Percentiles rank a stretch among this genome's conserved stretches.
phyloP scores from a whole-genome alignment of 2,113 vertebrate species.

The Ictalurus furcatus region DNA sequence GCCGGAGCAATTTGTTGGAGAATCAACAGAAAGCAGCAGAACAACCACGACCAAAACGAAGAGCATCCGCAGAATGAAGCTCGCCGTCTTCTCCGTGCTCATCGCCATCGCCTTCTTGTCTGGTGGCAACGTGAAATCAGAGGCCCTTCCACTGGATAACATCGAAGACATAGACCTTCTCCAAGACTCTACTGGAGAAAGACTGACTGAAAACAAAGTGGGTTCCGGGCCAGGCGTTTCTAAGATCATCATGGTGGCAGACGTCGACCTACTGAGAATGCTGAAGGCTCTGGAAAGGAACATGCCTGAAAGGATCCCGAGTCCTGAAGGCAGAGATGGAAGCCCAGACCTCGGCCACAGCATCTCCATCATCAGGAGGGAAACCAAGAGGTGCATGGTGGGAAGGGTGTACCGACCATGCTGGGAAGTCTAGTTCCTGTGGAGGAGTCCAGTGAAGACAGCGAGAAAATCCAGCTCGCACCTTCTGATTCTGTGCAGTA shows the following conservation, averaged over 20 bases:
- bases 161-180: constrained; percentile 61
- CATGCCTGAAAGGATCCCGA: constrained; percentile 56
- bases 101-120: constrained; percentile 63
- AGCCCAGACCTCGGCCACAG: constrained; percentile 53
- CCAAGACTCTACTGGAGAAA: constrained; percentile 62
- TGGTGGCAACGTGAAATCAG: constrained; percentile 48
- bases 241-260: constrained; percentile 65
- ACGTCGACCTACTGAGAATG: constrained; percentile 63
- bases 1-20: constrained; percentile 48
- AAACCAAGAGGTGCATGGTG: constrained; percentile 80
- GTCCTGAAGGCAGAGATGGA: constrained; percentile 53
- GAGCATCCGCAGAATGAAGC: constrained; percentile 66
- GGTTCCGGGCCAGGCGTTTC: constrained; percentile 39
- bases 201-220: constrained; percentile 45
- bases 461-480: background rate
- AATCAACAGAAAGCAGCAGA: constrained; percentile 39
- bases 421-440: constrained; percentile 70
- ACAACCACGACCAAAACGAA: background rate
- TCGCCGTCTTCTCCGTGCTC: constrained; percentile 56
- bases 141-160: constrained; percentile 56
- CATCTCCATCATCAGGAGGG: constrained; percentile 70
- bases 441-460: background rate
- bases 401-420: constrained; percentile 78
- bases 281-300: constrained; percentile 58
- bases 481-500: constrained; percentile 5